Evolutionary conservation across 2,797 vertebrate genomes (phyloP).

Genomic region (Otolemur crassicaudatus): DNA sequence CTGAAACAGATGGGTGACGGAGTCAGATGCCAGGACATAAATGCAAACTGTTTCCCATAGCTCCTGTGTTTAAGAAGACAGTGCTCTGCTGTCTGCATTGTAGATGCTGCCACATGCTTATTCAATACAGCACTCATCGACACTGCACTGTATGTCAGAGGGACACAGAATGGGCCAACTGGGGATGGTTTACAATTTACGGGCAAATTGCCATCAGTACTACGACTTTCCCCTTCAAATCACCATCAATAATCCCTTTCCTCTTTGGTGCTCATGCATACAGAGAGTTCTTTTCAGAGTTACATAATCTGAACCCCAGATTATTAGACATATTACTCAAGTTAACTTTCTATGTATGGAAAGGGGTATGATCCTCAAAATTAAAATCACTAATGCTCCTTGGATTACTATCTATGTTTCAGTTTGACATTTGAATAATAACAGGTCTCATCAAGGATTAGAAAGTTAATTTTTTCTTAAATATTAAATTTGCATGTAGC

Average conservation of each 20-base stretch:
- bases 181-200: not conserved
- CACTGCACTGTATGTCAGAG: not conserved
- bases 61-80: not conserved
- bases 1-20: conserved; percentile 1
- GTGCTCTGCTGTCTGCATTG: not conserved
- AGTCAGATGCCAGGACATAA: not conserved
- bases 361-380: not conserved
- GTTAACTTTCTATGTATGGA: not conserved
- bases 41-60: not conserved
- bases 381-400: not conserved
- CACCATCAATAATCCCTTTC: not conserved
- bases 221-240: not conserved
- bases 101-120: not conserved
- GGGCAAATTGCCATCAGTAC: not conserved
- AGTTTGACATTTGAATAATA: not conserved
- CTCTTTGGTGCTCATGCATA: not conserved
- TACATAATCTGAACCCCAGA: not conserved
- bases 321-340: not conserved
- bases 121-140: not conserved
- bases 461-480: not conserved
- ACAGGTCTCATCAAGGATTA: not conserved
- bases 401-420: not conserved
- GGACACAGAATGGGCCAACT: not conserved
- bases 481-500: not conserved
- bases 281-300: not conserved